phyloP scores from a whole-genome alignment of 2,888 invertebrate species.

The Villa cingulata region DNA sequence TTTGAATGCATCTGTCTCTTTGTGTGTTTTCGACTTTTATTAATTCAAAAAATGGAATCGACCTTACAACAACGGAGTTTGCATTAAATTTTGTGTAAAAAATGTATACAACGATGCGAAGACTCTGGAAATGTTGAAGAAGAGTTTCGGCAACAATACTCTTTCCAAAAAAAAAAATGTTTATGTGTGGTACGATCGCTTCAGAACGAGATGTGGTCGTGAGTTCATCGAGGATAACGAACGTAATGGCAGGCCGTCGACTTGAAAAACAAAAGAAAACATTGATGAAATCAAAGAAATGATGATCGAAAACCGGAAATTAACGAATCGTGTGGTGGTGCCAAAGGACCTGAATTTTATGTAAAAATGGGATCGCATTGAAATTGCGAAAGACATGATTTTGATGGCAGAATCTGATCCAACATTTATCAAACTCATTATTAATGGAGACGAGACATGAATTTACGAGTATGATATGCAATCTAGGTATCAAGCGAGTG shows the following conservation, averaged over 20 bases:
- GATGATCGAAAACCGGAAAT: conserved; percentile 13
- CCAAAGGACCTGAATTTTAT: not conserved
- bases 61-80: too few species aligned
- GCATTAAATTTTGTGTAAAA: too few species aligned
- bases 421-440: conserved; percentile 13
- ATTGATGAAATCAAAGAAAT: conserved; percentile 17
- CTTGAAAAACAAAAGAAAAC: conserved; percentile 17
- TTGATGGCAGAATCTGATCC: conserved; percentile 7
- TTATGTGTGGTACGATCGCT: conserved; percentile 1
- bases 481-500: too few species aligned
- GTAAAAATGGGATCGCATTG: not conserved
- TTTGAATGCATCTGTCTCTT: too few species aligned
- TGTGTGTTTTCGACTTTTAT: too few species aligned
- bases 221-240: conserved; percentile 13
- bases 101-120: too few species aligned
- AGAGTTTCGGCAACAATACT: too few species aligned
- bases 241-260: conserved; percentile 10
- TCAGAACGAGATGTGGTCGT: conserved; percentile 8
- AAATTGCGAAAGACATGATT: conserved; percentile 3
- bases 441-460: conserved; percentile 18
- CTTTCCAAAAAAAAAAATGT: too few species aligned
- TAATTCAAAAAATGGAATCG: too few species aligned
- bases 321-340: conserved; percentile 14
- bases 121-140: too few species aligned
- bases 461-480: not conserved